phyloP scores from a whole-genome alignment of 2,113 vertebrate species.

The Stercorarius parasiticus region DNA sequence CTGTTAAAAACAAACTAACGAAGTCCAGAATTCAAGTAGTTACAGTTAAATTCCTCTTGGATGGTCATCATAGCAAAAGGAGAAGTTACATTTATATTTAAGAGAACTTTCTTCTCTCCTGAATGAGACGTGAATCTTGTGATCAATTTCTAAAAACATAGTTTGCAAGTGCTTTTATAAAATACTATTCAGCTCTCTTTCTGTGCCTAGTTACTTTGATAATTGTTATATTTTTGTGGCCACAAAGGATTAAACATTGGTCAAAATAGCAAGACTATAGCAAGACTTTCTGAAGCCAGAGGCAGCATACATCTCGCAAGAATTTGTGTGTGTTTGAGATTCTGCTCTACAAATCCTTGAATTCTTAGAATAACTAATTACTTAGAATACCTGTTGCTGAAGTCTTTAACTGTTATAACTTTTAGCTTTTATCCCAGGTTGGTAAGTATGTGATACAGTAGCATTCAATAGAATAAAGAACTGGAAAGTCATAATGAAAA shows the following conservation, averaged over 20 bases:
- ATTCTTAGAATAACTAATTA: not conserved
- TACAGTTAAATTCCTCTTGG: not conserved
- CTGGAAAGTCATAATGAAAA: not conserved
- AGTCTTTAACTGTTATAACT: not conserved
- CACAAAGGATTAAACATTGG: not conserved
- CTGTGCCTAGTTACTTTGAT: not conserved
- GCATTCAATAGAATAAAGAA: not conserved
- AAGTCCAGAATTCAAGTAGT: not conserved
- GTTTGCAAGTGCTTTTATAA: not conserved
- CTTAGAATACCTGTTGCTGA: not conserved
- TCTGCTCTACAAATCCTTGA: not conserved
- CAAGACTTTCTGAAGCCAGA: not conserved
- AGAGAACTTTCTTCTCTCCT: not conserved
- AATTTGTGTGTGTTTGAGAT: not conserved
- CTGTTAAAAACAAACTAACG: not conserved
- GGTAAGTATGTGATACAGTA: not conserved
- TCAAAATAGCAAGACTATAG: not conserved
- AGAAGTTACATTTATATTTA: not conserved
- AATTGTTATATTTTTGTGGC: not conserved
- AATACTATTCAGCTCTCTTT: not conserved
- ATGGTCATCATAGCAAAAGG: not conserved
- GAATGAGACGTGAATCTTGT: not conserved
- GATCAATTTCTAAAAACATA: not conserved
- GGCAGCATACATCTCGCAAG: not conserved
- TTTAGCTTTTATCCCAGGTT: not conserved